Evolutionary conservation across 2,888 invertebrate genomes (phyloP).

Genomic region (Limnephilus rhombicus): DNA sequence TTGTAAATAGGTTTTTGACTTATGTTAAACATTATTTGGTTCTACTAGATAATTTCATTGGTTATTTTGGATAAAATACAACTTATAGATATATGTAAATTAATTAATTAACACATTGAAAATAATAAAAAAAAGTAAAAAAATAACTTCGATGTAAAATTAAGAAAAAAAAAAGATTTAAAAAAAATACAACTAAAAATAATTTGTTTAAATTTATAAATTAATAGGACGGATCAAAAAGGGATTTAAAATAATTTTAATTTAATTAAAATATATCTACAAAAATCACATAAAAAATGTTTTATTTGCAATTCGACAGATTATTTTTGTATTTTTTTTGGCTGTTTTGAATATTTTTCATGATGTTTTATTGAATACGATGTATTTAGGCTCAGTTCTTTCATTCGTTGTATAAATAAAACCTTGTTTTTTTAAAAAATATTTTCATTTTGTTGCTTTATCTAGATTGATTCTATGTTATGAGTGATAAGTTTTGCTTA

Average conservation of each 20-base stretch:
- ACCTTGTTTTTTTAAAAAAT: background rate
- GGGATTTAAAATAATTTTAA: constrained; percentile 2
- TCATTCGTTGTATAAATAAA: background rate
- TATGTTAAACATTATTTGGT: constrained; percentile 29
- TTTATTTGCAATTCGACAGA: background rate
- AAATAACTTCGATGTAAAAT: constrained; percentile 28
- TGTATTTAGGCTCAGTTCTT: background rate
- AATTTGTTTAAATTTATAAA: background rate
- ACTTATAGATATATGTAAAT: background rate
- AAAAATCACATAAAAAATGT: background rate
- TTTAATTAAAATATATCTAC: background rate
- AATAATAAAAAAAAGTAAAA: background rate
- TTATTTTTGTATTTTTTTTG: background rate
- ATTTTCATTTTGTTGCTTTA: background rate
- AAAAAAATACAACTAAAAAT: background rate
- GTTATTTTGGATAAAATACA: constrained; percentile 22
- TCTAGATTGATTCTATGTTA: background rate
- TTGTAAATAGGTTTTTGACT: background rate
- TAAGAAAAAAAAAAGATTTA: background rate
- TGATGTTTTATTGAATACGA: background rate
- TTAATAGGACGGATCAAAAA: constrained; percentile 25
- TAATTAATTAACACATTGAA: constrained; percentile 9
- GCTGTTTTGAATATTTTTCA: background rate
- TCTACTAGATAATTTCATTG: constrained; percentile 12
- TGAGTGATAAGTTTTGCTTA: no score